Evolutionary conservation across 2,888 invertebrate genomes (phyloP).

Genomic region (Machimus rusticus): DNA sequence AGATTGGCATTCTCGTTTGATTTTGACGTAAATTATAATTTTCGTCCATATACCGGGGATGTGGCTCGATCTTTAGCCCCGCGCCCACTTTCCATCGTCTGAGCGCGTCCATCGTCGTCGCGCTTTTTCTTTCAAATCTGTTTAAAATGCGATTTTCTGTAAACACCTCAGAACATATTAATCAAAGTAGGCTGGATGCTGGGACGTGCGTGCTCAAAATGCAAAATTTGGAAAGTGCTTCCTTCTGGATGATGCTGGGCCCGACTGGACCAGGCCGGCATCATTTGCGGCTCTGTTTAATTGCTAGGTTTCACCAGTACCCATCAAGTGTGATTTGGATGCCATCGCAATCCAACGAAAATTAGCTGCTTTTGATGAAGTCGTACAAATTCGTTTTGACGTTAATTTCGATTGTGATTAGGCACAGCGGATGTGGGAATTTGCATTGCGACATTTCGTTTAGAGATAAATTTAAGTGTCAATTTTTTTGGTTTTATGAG

Average conservation of each 20-base stretch:
- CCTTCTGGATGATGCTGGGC: background rate
- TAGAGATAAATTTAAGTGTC: background rate
- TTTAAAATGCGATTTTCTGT: constrained; percentile 19
- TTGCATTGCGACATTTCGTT: background rate
- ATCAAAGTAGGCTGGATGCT: constrained; percentile 22
- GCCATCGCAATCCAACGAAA: background rate
- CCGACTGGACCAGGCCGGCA: background rate
- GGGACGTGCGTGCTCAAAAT: background rate
- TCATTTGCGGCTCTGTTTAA: background rate
- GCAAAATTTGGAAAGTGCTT: background rate
- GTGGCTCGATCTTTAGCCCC: background rate
- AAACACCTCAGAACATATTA: constrained; percentile 30
- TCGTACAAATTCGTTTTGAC: background rate
- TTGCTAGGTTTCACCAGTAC: background rate
- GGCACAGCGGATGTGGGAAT: background rate
- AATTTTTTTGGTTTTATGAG: background rate
- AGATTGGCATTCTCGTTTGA: constrained; percentile 32
- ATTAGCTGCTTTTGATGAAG: background rate
- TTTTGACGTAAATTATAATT: constrained; percentile 36
- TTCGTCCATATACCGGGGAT: background rate
- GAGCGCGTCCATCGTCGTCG: background rate
- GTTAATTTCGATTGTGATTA: background rate
- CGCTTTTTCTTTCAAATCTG: background rate
- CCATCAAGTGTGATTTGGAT: background rate
- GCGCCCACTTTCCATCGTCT: background rate